phyloP scores from a whole-genome alignment of 2,797 vertebrate species.

The Ispidina picta region DNA sequence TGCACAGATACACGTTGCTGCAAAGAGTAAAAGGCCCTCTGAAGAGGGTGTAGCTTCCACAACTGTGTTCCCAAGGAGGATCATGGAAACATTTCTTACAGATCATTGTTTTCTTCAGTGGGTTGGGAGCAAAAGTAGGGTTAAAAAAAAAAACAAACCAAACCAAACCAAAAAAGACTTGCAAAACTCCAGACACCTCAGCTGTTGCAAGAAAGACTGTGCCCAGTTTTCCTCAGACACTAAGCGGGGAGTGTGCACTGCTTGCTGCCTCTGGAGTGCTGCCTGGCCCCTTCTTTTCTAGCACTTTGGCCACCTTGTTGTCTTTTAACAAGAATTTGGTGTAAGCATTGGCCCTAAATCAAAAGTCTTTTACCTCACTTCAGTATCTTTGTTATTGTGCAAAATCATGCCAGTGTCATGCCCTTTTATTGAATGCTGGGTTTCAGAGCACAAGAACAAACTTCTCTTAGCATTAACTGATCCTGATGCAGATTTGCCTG shows the following conservation, averaged over 20 bases:
- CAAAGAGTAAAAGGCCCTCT: slow-evolving; percentile 5
- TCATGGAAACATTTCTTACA: not conserved
- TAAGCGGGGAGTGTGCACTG: not conserved
- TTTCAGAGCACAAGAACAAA: not conserved
- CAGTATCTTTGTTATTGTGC: not conserved
- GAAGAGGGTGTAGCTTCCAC: not conserved
- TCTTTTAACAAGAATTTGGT: not conserved
- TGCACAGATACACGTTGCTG: not conserved
- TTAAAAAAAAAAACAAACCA: no score
- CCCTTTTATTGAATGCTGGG: not conserved
- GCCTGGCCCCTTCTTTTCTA: not conserved
- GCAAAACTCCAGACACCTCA: not conserved
- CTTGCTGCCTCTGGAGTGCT: not conserved
- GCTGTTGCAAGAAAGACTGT: not conserved
- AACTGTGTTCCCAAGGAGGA: not conserved
- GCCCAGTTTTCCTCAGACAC: not conserved
- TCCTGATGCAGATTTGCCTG: not conserved
- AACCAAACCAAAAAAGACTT: not conserved
- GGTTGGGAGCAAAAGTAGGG: not conserved
- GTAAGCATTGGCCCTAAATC: not conserved
- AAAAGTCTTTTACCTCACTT: not conserved
- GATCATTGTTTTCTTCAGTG: not conserved
- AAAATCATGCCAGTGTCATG: not conserved
- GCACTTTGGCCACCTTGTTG: not conserved
- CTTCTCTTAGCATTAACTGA: not conserved